Evolutionary conservation across 2,888 invertebrate genomes (phyloP).

Genomic region (Tetrapedia diversipes): DNA sequence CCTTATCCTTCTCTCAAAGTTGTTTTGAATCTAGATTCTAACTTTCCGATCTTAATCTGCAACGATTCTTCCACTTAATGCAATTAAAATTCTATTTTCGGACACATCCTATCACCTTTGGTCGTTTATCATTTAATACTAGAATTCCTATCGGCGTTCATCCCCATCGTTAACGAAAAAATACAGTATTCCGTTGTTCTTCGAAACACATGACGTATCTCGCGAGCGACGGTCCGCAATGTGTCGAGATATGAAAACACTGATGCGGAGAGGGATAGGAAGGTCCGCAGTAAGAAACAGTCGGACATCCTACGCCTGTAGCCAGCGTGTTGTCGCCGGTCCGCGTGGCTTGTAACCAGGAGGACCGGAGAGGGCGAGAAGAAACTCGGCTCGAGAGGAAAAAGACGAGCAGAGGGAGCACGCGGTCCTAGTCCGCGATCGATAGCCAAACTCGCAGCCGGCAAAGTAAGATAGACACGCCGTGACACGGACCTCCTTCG

Average conservation of each 20-base stretch:
- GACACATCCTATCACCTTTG: no score
- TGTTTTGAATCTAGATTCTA: no score
- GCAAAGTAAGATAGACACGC: slow-evolving; percentile 74
- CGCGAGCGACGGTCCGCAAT: no score
- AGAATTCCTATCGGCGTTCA: no score
- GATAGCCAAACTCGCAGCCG: slow-evolving; percentile 81
- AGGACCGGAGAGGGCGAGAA: slow-evolving; percentile 59
- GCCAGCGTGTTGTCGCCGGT: slow-evolving; percentile 49
- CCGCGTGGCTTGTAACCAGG: slow-evolving; percentile 47
- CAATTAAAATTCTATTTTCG: no score
- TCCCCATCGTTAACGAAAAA: no score
- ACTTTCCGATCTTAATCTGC: no score
- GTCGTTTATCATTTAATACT: no score
- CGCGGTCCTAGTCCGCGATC: slow-evolving; percentile 78
- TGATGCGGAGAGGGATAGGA: neutral
- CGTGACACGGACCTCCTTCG: slow-evolving; percentile 47
- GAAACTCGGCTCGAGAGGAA: slow-evolving; percentile 62
- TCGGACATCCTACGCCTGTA: slow-evolving; percentile 35
- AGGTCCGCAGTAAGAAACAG: slow-evolving; percentile 44
- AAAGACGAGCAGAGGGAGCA: slow-evolving; percentile 68
- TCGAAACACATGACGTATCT: no score
- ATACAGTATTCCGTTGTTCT: no score
- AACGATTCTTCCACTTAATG: no score
- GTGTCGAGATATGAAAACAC: neutral
- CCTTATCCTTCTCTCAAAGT: no score